Percentiles rank a stretch among this genome's conserved stretches.
Evolutionary conservation across 2,113 vertebrate genomes (phyloP).

Genomic region (Hippocampus comes): DNA sequence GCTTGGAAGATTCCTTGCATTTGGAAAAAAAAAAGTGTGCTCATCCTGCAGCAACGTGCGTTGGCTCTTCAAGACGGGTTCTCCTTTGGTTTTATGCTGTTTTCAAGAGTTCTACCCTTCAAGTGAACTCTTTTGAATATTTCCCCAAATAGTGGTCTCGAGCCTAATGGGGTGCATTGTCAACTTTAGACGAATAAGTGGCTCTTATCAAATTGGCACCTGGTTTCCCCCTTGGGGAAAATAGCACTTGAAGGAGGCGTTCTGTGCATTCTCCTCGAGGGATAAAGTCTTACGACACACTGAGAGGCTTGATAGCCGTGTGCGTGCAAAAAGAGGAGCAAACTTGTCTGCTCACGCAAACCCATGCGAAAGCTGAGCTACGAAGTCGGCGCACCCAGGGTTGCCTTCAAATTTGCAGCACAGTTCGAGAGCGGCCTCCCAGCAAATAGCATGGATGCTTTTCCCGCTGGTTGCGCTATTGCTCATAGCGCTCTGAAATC

Average conservation of each 20-base stretch:
- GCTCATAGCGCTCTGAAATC: too few relatives aligned
- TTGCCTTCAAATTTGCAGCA: too few relatives aligned
- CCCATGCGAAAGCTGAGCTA: too few relatives aligned
- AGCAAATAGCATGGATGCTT: too few relatives aligned
- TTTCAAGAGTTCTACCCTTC: not conserved
- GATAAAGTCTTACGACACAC: too few relatives aligned
- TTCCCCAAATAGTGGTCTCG: not conserved
- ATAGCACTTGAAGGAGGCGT: not conserved
- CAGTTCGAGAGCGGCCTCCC: too few relatives aligned
- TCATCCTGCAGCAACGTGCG: not conserved
- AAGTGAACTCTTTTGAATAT: not conserved
- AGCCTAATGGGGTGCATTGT: not conserved
- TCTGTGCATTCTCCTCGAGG: not conserved
- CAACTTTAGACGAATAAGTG: not conserved
- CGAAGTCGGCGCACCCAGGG: too few relatives aligned
- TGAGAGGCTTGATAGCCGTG: too few relatives aligned
- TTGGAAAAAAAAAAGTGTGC: not conserved
- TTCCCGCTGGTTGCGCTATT: too few relatives aligned
- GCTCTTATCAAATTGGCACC: not conserved
- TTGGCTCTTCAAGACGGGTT: not conserved
- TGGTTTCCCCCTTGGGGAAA: not conserved
- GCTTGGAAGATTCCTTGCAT: not conserved
- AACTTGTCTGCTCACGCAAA: too few relatives aligned
- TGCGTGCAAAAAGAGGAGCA: too few relatives aligned
- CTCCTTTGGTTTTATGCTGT: not conserved